Percentiles rank a stretch among this genome's conserved stretches.
Evolutionary conservation across 2,888 invertebrate species (phyloP).

Genomic region (Melipona beecheii): DNA sequence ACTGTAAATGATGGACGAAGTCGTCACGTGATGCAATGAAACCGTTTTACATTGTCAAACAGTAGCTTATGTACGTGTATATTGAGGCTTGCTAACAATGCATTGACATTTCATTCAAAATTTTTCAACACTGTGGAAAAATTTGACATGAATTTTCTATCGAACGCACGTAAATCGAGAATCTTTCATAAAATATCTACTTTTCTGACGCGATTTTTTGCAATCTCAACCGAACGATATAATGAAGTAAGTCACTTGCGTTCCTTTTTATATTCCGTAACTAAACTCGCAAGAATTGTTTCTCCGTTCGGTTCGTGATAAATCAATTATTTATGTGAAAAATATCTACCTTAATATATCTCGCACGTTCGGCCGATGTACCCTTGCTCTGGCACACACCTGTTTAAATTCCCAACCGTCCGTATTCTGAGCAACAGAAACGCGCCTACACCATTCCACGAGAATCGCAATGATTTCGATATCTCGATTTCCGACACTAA

Average conservation of each 20-base stretch:
- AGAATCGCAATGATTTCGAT: constrained; percentile 8
- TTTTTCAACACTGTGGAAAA: neutral
- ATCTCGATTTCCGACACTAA: constrained; percentile 39
- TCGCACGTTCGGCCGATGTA: constrained; percentile 11
- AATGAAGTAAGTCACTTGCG: neutral
- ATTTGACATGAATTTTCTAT: neutral
- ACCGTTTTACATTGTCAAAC: no score
- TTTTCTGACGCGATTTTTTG: neutral
- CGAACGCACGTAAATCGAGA: neutral
- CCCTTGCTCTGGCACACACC: constrained; percentile 47
- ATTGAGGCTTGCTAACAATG: neutral
- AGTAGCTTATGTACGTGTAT: neutral
- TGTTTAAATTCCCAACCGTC: constrained; percentile 50
- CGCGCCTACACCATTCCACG: constrained; percentile 39
- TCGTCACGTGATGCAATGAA: no score
- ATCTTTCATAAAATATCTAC: neutral
- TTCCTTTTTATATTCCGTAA: neutral
- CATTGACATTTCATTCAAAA: neutral
- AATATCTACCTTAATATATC: constrained; percentile 30
- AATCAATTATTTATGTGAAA: neutral
- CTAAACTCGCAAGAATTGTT: neutral
- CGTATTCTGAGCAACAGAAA: constrained; percentile 47
- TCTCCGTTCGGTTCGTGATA: neutral
- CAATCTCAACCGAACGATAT: neutral
- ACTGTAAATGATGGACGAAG: no score